phyloP scores from a whole-genome alignment of 2,113 vertebrate species.

The Oryzias melastigma region DNA sequence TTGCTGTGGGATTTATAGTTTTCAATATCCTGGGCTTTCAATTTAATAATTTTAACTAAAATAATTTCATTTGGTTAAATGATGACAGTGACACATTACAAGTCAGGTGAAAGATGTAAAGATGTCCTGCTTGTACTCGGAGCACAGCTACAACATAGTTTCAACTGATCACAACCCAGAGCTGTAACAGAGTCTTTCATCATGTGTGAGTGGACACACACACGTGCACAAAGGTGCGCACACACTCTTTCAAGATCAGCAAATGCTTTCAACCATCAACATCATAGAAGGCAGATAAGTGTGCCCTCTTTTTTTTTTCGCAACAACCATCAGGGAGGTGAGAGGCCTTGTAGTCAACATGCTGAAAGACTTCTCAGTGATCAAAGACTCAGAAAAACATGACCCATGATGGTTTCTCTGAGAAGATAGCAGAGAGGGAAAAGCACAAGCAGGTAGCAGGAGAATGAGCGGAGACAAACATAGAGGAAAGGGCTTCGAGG shows the following conservation, averaged over 20 bases:
- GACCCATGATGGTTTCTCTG: slow-evolving; percentile 60
- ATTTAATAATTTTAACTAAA: slow-evolving; percentile 1
- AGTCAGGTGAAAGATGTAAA: slow-evolving; percentile 5
- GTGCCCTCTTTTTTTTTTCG: slow-evolving; percentile 55
- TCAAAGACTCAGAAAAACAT: slow-evolving; percentile 69
- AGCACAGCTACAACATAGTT: slow-evolving; percentile 27
- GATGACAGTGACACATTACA: slow-evolving; percentile 18
- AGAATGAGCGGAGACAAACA: slow-evolving; percentile 59
- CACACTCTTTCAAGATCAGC: slow-evolving; percentile 61
- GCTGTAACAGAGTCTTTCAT: slow-evolving; percentile 63
- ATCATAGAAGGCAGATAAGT: slow-evolving; percentile 71
- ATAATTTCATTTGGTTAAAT: slow-evolving; percentile 12
- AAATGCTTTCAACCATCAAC: slow-evolving; percentile 73
- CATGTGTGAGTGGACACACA: slow-evolving; percentile 61
- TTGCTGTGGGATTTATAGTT: slow-evolving; percentile 27
- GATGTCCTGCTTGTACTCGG: slow-evolving; percentile 23
- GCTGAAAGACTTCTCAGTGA: slow-evolving; percentile 68
- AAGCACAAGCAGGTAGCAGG: slow-evolving; percentile 53
- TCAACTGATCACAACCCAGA: slow-evolving; percentile 54
- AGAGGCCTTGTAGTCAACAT: slow-evolving; percentile 72
- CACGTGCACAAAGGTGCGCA: slow-evolving; percentile 18
- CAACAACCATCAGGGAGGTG: slow-evolving; percentile 69
- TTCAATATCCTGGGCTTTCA: slow-evolving; percentile 19
- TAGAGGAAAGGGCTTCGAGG: slow-evolving; percentile 41
- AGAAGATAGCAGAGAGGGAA: slow-evolving; percentile 47